phyloP scores from a whole-genome alignment of 2,113 vertebrate genomes.

The Amphiprion percula region DNA sequence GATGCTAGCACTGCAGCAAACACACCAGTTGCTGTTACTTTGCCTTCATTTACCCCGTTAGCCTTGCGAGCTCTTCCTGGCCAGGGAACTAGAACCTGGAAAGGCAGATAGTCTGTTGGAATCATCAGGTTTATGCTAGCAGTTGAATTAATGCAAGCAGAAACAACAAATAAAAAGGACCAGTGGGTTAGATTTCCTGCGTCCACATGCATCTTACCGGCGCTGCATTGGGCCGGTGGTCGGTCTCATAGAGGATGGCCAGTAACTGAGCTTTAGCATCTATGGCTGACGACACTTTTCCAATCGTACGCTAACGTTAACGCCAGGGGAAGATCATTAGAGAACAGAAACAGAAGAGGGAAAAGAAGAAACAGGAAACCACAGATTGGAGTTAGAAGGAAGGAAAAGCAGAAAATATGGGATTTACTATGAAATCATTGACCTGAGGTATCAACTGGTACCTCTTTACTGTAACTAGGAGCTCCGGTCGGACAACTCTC shows the following conservation, averaged over 20 bases:
- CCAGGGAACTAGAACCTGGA: neutral
- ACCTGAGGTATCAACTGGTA: slow-evolving; percentile 44
- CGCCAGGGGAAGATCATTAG: neutral
- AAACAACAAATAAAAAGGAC: neutral
- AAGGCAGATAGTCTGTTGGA: too few species aligned
- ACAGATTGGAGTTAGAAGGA: slow-evolving; percentile 16
- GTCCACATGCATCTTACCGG: slow-evolving; percentile 88
- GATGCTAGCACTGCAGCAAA: too few species aligned
- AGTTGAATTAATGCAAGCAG: neutral
- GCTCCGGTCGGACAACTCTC: slow-evolving; percentile 72
- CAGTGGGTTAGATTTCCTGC: neutral
- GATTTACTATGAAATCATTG: neutral
- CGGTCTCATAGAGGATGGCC: slow-evolving; percentile 95
- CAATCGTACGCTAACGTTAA: slow-evolving; percentile 91
- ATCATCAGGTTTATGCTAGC: too few species aligned
- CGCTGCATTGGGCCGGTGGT: slow-evolving; percentile 92
- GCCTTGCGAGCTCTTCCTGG: too few species aligned
- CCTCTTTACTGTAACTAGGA: slow-evolving; percentile 80
- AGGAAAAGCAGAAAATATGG: neutral
- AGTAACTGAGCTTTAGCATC: slow-evolving; percentile 94
- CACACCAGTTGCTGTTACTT: too few species aligned
- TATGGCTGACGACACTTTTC: slow-evolving; percentile 92
- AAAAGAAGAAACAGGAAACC: slow-evolving; percentile 1
- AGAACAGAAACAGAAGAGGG: neutral
- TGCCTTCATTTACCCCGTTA: too few species aligned